Evolutionary conservation across 1,140 invertebrate genomes (phyloP).

Genomic region (Caenorhabditis inopinata): DNA sequence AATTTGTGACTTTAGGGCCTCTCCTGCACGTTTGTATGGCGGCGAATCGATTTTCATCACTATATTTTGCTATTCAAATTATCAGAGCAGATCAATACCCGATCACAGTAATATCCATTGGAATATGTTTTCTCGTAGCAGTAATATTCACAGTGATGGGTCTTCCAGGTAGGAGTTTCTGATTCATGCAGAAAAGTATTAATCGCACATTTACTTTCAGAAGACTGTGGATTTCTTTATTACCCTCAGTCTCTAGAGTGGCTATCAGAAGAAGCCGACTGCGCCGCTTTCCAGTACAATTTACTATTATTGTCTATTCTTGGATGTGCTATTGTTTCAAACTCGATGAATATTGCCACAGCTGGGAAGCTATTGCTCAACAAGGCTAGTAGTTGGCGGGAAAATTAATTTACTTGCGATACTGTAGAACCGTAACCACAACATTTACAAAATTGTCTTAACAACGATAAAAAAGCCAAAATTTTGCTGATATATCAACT

Average conservation of each 20-base stretch:
- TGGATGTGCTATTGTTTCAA: background rate
- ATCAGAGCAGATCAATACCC: background rate
- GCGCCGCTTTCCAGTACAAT: background rate
- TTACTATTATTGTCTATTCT: background rate
- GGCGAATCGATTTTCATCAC: background rate
- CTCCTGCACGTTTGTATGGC: background rate
- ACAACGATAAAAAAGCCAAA: too few relatives aligned
- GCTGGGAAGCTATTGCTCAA: background rate
- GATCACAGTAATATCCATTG: background rate
- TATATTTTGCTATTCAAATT: background rate
- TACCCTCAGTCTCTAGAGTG: background rate
- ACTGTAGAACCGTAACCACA: too few relatives aligned
- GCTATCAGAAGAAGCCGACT: background rate
- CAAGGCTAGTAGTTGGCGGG: background rate
- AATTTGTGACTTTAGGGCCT: background rate
- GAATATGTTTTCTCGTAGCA: background rate
- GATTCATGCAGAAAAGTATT: background rate
- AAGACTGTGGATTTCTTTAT: slow-evolving; percentile 1
- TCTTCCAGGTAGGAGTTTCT: background rate
- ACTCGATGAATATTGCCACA: background rate
- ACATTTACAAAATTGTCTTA: too few relatives aligned
- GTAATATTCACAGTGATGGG: background rate
- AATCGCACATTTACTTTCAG: background rate
- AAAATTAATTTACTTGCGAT: too few relatives aligned
- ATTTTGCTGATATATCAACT: too few relatives aligned